Evolutionary conservation across 53 echinoderm and acorn worm species (phyloP), one percentile per base, ranked within the genome.

Genomic region (Paelopatides confundens): DNA sequence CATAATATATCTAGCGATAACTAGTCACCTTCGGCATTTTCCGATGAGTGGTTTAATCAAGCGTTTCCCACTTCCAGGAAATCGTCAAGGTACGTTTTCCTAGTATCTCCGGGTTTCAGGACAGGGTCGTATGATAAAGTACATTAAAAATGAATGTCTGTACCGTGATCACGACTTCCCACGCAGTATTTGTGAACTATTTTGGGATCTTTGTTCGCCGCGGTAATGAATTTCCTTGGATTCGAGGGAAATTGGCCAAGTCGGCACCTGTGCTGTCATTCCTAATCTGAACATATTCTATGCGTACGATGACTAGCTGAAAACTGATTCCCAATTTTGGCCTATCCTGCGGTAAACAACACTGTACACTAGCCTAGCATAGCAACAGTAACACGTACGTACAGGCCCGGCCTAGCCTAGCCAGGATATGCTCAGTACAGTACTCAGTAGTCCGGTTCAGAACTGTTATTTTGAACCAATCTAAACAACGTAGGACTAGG

Each of bases 91-190:
- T 58, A 58, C 58, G 58, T 58, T 58, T 58, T 58, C 58, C 58
- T 58, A 21, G 58, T 58, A 58, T 58, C 58, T 58, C 58, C 58
- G 58, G 58, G 58, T 58, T 58, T 58, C 58, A 58, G 58, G 58
- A 58, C 58, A 48, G 58, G 1, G 58, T 58, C 24, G 58, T 23
- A 58, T 58, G 58, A 58, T 58, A 21, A 58, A 58, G 17, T 18
- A 58, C 21, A 58, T 23, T 48, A 21, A 58, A 21, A 58, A 58
- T 58, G 58, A 58, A 58, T 5, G 58, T 6, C 58, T 58, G 18
- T 5, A 58, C 58, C 58, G 58, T 58, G 58, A 58, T 58, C 0
- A 58, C n/a, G 58, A 58, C 58, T 58, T 58, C 58, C 58, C 58
- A 58, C 58, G 58, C 58, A 58, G 58, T 58, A 58, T 58, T 21